Evolutionary conservation across 2,113 vertebrate species (phyloP).

Genomic region (Leucoraja erinaceus): DNA sequence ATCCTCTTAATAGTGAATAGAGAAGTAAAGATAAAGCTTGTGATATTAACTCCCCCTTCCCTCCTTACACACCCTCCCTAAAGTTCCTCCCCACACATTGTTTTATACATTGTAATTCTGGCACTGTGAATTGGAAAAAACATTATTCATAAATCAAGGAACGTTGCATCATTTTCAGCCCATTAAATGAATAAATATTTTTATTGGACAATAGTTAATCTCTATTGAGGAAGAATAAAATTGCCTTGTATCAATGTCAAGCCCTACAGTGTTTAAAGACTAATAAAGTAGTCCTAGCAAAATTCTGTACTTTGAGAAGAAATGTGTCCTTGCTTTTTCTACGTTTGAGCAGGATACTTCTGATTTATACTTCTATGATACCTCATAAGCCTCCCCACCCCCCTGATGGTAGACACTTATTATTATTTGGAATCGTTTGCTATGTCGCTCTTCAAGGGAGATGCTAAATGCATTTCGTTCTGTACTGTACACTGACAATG

Average conservation of each 20-base stretch:
- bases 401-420: too few species aligned
- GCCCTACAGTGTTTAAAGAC: neutral
- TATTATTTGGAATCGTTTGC: too few species aligned
- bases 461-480: too few species aligned
- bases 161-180: neutral
- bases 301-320: neutral
- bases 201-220: neutral
- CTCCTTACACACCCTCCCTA: too few species aligned
- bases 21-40: neutral
- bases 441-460: too few species aligned
- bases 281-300: neutral
- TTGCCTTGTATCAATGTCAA: neutral
- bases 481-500: too few species aligned
- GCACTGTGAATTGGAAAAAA: neutral
- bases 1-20: neutral
- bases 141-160: neutral
- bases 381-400: too few species aligned
- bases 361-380: too few species aligned
- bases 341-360: neutral
- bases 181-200: neutral
- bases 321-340: neutral
- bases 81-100: neutral
- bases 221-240: neutral
- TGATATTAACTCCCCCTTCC: neutral
- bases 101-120: neutral